phyloP scores from a whole-genome alignment of 2,113 vertebrate species.

The Sturnus vulgaris region DNA sequence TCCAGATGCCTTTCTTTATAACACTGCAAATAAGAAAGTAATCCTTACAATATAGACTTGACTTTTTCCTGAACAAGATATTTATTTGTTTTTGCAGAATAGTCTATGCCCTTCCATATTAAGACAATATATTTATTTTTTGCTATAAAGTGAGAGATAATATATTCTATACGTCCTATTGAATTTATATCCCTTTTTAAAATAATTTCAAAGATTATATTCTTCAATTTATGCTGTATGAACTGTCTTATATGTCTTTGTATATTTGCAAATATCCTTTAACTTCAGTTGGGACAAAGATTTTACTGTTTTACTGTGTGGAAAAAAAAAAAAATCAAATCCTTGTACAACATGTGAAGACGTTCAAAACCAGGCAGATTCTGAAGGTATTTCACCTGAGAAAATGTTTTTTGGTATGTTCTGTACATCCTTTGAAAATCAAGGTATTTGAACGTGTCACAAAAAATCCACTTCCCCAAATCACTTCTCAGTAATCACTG shows the following conservation, averaged over 20 bases:
- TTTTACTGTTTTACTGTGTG: background rate
- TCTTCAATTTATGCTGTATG: background rate
- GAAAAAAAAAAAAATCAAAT: background rate
- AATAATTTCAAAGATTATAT: background rate
- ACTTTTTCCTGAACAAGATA: background rate
- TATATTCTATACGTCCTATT: background rate
- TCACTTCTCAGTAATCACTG: background rate
- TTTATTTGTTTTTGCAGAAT: background rate
- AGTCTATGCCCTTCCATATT: background rate
- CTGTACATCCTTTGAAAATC: background rate
- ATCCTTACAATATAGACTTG: background rate
- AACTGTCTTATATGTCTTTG: background rate
- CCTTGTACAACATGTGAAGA: background rate
- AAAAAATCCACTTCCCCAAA: background rate
- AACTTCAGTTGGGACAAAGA: background rate
- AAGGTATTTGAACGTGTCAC: background rate
- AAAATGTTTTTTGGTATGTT: accelerated
- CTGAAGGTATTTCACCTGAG: background rate
- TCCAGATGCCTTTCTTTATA: background rate
- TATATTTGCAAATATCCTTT: background rate
- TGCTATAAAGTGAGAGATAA: background rate
- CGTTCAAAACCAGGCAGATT: background rate
- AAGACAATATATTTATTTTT: background rate
- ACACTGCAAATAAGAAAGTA: background rate
- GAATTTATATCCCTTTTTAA: accelerated